Conservation (phyloP, 1,140 invertebrate species). For the Cepaea nemoralis region DNA sequence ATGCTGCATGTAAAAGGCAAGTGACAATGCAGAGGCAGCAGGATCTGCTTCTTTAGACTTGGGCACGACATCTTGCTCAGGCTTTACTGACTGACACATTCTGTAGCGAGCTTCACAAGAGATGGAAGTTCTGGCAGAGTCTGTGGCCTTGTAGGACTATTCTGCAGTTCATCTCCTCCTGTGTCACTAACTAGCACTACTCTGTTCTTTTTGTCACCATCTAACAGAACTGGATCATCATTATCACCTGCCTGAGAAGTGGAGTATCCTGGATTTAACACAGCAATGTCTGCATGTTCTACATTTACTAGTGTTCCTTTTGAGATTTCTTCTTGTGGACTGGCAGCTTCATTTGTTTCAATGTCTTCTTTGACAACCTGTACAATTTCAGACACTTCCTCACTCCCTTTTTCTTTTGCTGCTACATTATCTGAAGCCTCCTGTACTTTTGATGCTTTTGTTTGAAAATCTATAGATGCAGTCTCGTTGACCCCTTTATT, state of each 20-base stretch:
- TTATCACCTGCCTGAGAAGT: not conserved
- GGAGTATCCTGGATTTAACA: too few species aligned
- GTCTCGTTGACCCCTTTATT: not conserved
- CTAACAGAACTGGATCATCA: not conserved
- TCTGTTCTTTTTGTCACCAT: not conserved
- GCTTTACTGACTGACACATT: not conserved
- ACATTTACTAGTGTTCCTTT: not conserved
- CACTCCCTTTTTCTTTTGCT: not conserved
- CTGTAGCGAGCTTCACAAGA: not conserved
- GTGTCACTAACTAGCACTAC: not conserved
- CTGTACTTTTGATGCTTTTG: not conserved
- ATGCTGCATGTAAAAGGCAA: not conserved
- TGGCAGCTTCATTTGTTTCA: not conserved
- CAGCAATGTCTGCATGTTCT: not conserved
- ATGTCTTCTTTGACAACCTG: not conserved
- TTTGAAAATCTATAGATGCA: not conserved
- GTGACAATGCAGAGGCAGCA: not conserved
- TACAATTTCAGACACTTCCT: not conserved
- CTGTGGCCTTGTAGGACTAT: not conserved
- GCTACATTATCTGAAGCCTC: not conserved
- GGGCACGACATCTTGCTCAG: not conserved
- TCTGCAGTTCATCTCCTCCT: not conserved
- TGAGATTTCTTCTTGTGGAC: not conserved
- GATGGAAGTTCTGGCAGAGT: not conserved
- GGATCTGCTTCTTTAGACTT: not conserved